phyloP scores from a whole-genome alignment of 2,113 vertebrate species.

The Macquaria ambigua region DNA sequence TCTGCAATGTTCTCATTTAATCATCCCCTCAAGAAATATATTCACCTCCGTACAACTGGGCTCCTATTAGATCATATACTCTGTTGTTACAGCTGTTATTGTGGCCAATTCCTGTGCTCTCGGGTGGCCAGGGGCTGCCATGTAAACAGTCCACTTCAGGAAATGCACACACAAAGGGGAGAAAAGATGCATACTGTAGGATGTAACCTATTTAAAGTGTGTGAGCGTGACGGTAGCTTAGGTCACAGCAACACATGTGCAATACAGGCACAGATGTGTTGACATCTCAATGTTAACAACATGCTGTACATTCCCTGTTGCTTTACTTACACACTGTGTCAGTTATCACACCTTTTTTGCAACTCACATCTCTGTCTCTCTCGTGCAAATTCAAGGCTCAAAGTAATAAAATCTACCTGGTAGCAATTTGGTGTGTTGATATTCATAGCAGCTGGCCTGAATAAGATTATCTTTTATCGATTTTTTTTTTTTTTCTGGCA shows the following conservation, averaged over 20 bases:
- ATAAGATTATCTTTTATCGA: constrained; percentile 23
- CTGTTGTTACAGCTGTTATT: constrained; percentile 76
- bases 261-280: constrained; percentile 41
- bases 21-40: constrained; percentile 86
- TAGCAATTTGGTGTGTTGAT: constrained; percentile 28
- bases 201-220: constrained; percentile 31
- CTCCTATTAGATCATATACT: constrained; percentile 78
- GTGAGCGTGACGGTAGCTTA: background rate
- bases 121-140: constrained; percentile 52
- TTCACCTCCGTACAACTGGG: constrained; percentile 80
- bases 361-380: constrained; percentile 12
- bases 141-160: constrained; percentile 53
- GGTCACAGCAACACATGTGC: constrained; percentile 18
- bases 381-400: constrained; percentile 19
- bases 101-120: constrained; percentile 72
- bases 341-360: constrained; percentile 24
- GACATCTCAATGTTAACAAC: constrained; percentile 22
- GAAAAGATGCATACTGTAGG: constrained; percentile 26
- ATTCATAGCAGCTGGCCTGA: constrained; percentile 45
- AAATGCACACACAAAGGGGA: constrained; percentile 30
- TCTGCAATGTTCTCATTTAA: constrained; percentile 87
- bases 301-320: constrained; percentile 13
- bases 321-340: constrained; percentile 27
- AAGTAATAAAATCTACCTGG: constrained; percentile 59
- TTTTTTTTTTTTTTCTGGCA: constrained; percentile 49